These are phyloP conservation scores for Glossosoma conforme DNA, from an alignment of 1,140 invertebrate genomes.

Conservation along the genomic window DNA sequence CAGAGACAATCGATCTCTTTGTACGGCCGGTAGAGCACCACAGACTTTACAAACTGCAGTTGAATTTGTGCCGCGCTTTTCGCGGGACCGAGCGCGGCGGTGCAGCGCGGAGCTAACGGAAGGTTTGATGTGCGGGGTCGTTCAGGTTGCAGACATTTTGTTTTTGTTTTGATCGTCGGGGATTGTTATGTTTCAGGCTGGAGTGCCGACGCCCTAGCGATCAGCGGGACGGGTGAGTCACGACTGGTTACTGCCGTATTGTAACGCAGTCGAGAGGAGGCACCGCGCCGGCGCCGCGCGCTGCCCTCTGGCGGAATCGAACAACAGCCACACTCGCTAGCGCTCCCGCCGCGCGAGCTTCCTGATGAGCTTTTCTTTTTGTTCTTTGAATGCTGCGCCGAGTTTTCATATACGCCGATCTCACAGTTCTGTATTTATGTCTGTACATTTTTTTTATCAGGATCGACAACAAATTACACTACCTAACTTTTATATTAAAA, in stretches of 20 bases:
- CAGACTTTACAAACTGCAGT: conserved; percentile 21
- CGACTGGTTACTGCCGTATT: conserved; percentile 23
- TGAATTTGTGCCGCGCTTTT: conserved; percentile 18
- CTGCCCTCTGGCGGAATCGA: conserved; percentile 17
- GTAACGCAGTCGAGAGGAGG: conserved; percentile 17
- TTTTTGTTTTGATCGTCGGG: conserved; percentile 14
- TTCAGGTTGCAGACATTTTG: conserved; percentile 5
- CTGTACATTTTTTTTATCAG: too few species aligned
- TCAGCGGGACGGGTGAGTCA: conserved; percentile 8
- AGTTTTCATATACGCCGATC: too few species aligned
- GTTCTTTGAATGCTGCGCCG: too few species aligned
- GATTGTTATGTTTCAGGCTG: neutral
- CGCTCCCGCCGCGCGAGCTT: too few species aligned
- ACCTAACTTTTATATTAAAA: too few species aligned
- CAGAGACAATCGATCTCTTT: conserved; percentile 17
- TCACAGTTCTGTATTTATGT: too few species aligned
- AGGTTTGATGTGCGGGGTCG: too few species aligned
- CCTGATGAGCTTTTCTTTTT: too few species aligned
- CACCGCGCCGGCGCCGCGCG: conserved; percentile 6
- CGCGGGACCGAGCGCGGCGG: conserved; percentile 3
- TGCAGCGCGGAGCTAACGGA: neutral
- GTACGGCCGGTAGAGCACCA: too few species aligned
- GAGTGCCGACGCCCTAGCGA: conserved; percentile 8
- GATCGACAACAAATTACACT: too few species aligned
- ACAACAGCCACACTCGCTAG: too few species aligned